Base-by-base conservation (phyloP, 1,140 invertebrate genomes). In the Condylostylus longicornis region DNA sequence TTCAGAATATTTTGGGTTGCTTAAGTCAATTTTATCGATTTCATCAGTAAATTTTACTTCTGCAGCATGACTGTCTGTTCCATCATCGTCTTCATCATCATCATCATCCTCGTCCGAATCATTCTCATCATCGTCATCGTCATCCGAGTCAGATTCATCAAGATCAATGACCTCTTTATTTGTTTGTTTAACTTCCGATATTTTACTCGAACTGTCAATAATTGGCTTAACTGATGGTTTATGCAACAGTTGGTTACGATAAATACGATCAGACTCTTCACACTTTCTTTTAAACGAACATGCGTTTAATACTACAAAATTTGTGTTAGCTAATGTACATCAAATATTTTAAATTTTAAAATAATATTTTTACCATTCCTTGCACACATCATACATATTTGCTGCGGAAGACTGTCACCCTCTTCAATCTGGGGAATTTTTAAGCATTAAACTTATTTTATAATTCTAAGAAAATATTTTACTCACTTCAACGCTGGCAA, bases 401-500 rank as follows among this genome's bases (percentile, higher is more conserved):
- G 54, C 31, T 58, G 55, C 25, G 55, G 55, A 32, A 58, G 38
- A 3, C 49, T 47, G 39, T 58, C 55, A 17, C 52, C 55, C 37
- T 58, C 51, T 20, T 50, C 40, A 30, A 57, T 57, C 54, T 57
- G 41, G 2, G 44, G 37, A 14, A 12, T n/a, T 27, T 27, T 5
- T 27, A 27, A 6, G 6, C 22, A 23, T 23, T 23, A 23, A n/a
- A n/a, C n/a, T n/a, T n/a, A n/a, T n/a, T n/a, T n/a, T n/a, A n/a
- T n/a, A n/a, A n/a, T n/a, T n/a, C n/a, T n/a, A n/a, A n/a, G n/a
- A n/a, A n/a, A n/a, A n/a, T n/a, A 34, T 3, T 3, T 9, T 29
- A 33, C 52, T 48, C 37, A 58, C 55, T 54, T 58, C 50, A 29
- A 58, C 51, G 49, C 55, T 48, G 28, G 55, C 55, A 39, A 58